phyloP scores from a whole-genome alignment of 2,888 invertebrate species.

The Troides aeacus region DNA sequence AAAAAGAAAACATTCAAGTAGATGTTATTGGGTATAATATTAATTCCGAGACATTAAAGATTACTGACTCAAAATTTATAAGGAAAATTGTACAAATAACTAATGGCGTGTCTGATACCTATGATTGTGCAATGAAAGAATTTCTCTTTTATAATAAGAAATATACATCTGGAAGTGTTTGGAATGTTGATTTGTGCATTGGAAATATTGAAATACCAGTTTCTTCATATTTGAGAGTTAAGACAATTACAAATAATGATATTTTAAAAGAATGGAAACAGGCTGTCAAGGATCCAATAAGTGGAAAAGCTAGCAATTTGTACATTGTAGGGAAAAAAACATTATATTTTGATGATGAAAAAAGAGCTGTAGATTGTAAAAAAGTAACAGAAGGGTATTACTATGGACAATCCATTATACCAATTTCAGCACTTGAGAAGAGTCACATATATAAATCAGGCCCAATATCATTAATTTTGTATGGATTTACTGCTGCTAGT shows the following conservation, averaged over 20 bases:
- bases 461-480: constrained; percentile 48
- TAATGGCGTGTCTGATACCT: constrained; percentile 64
- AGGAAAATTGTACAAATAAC: neutral
- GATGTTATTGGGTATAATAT: constrained; percentile 81
- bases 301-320: constrained; percentile 56
- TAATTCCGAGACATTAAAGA: constrained; percentile 34
- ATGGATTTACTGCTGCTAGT: constrained; percentile 82
- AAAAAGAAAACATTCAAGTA: constrained; percentile 61
- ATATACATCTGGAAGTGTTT: constrained; percentile 73
- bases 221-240: constrained; percentile 69
- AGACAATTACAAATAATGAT: constrained; percentile 63
- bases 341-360: constrained; percentile 41
- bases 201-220: constrained; percentile 82
- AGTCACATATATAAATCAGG: neutral
- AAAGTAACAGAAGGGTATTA: neutral
- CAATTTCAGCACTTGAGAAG: constrained; percentile 60
- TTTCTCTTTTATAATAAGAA: constrained; percentile 79
- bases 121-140: constrained; percentile 81
- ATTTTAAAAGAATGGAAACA: constrained; percentile 58
- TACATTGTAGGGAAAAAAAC: constrained; percentile 56
- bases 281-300: constrained; percentile 62
- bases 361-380: neutral
- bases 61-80: neutral
- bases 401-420: constrained; percentile 63
- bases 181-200: constrained; percentile 83